A percentile compares a stretch with the other conserved stretches of the same genome.
phyloP scores from a whole-genome alignment of 2,797 vertebrate species.

The Labroides dimidiatus region DNA sequence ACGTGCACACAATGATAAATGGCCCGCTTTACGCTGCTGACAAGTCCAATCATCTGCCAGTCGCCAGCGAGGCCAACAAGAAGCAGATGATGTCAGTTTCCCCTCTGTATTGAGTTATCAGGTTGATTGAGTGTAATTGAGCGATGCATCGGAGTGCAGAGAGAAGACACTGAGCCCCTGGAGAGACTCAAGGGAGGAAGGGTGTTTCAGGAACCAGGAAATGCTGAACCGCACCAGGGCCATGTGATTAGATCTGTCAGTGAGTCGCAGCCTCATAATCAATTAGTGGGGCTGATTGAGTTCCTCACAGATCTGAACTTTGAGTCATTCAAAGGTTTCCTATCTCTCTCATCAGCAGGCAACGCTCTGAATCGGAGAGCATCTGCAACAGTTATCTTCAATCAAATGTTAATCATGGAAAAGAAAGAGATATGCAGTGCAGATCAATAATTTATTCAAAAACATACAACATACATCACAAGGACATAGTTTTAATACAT shows the following conservation, averaged over 20 bases:
- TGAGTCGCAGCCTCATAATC: constrained; percentile 33
- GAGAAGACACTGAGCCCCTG: constrained; percentile 63
- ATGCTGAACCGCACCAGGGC: constrained; percentile 43
- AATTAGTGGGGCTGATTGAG: constrained; percentile 37
- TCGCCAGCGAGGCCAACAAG: constrained; percentile 65
- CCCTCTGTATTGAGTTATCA: constrained; percentile 75
- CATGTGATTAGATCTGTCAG: constrained; percentile 55
- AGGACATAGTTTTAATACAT: too few relatives aligned
- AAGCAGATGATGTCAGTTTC: constrained; percentile 78
- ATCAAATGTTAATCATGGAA: not conserved
- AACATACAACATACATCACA: too few relatives aligned
- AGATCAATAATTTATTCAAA: not conserved
- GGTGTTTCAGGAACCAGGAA: constrained; percentile 68
- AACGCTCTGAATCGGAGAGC: not conserved
- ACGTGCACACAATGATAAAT: constrained; percentile 40
- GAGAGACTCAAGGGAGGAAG: constrained; percentile 56
- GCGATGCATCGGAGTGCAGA: constrained; percentile 74
- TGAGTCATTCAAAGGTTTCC: not conserved
- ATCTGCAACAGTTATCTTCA: not conserved
- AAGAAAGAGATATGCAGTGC: not conserved
- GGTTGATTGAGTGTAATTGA: constrained; percentile 79
- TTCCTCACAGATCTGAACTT: constrained; percentile 12
- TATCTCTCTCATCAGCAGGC: not conserved
- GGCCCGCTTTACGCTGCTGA: constrained; percentile 43
- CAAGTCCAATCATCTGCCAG: constrained; percentile 67